Evolutionary conservation across 2,888 invertebrate species (phyloP).

Genomic region (Agrochola circellaris): DNA sequence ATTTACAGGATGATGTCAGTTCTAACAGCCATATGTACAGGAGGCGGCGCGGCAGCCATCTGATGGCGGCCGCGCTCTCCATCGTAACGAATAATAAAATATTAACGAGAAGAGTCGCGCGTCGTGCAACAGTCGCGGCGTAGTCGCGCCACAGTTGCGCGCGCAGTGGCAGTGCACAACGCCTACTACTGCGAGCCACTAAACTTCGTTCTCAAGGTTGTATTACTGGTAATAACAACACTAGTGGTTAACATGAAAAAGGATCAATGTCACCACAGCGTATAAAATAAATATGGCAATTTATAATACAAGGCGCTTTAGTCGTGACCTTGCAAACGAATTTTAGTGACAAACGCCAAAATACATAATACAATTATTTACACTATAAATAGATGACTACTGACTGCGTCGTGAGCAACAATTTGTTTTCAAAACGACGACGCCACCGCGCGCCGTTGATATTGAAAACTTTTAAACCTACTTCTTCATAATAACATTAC

Average conservation of each 20-base stretch:
- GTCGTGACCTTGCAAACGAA: constrained; percentile 22
- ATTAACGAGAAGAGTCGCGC: constrained; percentile 17
- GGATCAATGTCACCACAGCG: not conserved
- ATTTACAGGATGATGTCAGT: constrained; percentile 37
- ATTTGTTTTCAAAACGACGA: constrained; percentile 11
- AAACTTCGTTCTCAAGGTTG: constrained; percentile 19
- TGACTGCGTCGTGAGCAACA: constrained; percentile 34
- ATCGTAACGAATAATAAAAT: constrained; percentile 30
- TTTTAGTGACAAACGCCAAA: constrained; percentile 15
- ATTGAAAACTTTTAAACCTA: constrained; percentile 17
- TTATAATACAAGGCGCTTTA: not conserved
- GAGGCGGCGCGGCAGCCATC: constrained; percentile 26
- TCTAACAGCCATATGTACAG: constrained; percentile 40
- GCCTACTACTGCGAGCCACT: not conserved
- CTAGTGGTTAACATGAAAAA: not conserved
- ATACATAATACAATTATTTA: constrained; percentile 36
- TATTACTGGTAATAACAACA: not conserved
- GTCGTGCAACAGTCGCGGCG: not conserved
- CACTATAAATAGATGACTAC: constrained; percentile 35
- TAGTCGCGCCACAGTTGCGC: constrained; percentile 2
- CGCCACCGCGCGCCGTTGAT: constrained; percentile 2
- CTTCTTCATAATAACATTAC: constrained; percentile 29
- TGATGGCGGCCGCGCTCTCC: constrained; percentile 34
- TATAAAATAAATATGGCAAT: not conserved
- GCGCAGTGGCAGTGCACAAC: not conserved